phyloP scores from a whole-genome alignment of 2,797 vertebrate species.

The Tachyglossus aculeatus region DNA sequence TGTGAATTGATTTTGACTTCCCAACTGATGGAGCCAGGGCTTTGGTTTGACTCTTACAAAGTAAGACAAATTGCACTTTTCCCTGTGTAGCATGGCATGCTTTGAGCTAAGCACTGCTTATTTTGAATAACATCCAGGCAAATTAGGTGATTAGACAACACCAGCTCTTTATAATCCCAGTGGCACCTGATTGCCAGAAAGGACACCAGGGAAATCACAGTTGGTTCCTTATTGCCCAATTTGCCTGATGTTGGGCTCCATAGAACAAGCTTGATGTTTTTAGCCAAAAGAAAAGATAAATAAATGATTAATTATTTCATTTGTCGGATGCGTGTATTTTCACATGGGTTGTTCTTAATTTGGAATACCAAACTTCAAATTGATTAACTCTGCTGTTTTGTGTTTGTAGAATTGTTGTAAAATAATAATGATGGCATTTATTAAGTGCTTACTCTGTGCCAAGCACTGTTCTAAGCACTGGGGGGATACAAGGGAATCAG shows the following conservation, averaged over 20 bases:
- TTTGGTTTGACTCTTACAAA: slow-evolving; percentile 62
- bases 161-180: slow-evolving; percentile 16
- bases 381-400: slow-evolving; percentile 24
- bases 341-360: not conserved
- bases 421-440: no score
- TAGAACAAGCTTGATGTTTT: not conserved
- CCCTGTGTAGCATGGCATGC: slow-evolving; percentile 53
- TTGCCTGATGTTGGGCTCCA: slow-evolving; percentile 11
- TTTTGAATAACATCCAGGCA: slow-evolving; percentile 20
- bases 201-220: not conserved
- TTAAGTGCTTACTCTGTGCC: no score
- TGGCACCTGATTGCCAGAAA: not conserved
- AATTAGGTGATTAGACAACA: slow-evolving; percentile 3
- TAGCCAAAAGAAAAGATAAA: not conserved
- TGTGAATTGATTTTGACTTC: slow-evolving; percentile 68
- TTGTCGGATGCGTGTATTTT: not conserved
- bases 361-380: slow-evolving; percentile 1
- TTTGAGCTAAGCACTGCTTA: slow-evolving; percentile 68
- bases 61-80: slow-evolving; percentile 72
- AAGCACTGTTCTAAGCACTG: no score
- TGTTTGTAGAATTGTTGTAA: not conserved
- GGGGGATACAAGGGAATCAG: no score
- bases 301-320: slow-evolving; percentile 21
- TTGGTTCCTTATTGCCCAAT: not conserved
- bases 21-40: slow-evolving; percentile 50